Percentiles rank a stretch among this genome's conserved stretches.
These are phyloP conservation scores for Trissolcus basalis DNA, from an alignment of 1,140 invertebrate genomes.

Conservation along the genomic window DNA sequence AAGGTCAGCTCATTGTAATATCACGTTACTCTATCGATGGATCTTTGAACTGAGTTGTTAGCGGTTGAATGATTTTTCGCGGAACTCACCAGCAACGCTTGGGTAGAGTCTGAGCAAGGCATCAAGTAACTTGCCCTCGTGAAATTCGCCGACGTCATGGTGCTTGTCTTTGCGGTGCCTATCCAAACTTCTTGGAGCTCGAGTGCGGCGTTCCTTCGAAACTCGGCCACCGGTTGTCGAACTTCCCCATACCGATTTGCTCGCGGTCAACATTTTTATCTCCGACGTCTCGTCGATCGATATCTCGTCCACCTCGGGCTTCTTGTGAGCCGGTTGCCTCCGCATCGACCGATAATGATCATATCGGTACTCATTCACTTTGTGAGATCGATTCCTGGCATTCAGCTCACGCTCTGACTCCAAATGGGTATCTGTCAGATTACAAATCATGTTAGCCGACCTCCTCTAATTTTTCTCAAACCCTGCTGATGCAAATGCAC, in stretches of 20 bases:
- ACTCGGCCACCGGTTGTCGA: conserved; percentile 71
- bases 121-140: conserved; percentile 82
- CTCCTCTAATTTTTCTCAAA: no score
- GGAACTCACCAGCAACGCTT: conserved; percentile 73
- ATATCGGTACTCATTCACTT: conserved; percentile 64
- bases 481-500: no score
- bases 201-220: conserved; percentile 73
- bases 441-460: conserved; percentile 5
- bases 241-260: conserved; percentile 71
- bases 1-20: conserved; percentile 16
- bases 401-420: conserved; percentile 78
- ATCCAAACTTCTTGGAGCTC: conserved; percentile 78
- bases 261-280: conserved; percentile 75
- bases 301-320: conserved; percentile 83
- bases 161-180: conserved; percentile 74
- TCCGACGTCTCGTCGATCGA: conserved; percentile 76
- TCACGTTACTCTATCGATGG: conserved; percentile 30
- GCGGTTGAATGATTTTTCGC: conserved; percentile 19
- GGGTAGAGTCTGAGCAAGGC: conserved; percentile 77
- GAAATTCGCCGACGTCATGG: conserved; percentile 77
- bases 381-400: conserved; percentile 64
- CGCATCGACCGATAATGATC: conserved; percentile 61
- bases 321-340: conserved; percentile 79
- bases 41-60: conserved; percentile 17
- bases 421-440: conserved; percentile 67